A percentile compares a stretch with the other conserved stretches of the same genome.
These are phyloP conservation scores for Strix uralensis DNA, from an alignment of 2,113 vertebrate genomes.

Conservation along the genomic window DNA sequence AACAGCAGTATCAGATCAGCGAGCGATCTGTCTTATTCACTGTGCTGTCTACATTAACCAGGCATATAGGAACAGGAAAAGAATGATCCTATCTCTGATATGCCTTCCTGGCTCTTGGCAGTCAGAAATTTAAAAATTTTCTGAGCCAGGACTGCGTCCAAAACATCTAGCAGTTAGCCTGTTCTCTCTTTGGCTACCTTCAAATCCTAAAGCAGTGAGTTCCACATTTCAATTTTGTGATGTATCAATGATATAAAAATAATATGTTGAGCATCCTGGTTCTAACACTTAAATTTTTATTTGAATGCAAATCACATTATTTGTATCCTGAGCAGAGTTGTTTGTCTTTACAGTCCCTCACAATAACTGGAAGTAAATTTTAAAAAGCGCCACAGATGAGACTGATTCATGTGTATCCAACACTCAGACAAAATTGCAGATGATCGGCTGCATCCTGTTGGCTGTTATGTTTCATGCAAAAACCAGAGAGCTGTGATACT, in stretches of 20 bases:
- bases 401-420: conserved; percentile 2
- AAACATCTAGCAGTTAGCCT: not conserved
- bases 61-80: not conserved
- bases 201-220: not conserved
- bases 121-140: not conserved
- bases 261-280: not conserved
- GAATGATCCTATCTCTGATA: not conserved
- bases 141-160: not conserved
- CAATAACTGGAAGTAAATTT: not conserved
- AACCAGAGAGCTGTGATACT: not conserved
- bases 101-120: not conserved
- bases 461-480: not conserved
- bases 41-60: not conserved
- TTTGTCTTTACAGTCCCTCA: not conserved
- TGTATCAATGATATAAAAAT: not conserved
- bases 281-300: conserved; percentile 18
- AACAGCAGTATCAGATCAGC: not conserved
- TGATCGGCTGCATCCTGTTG: conserved; percentile 11
- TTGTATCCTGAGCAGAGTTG: conserved; percentile 5
- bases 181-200: not conserved
- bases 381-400: not conserved
- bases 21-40: not conserved
- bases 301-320: conserved; percentile 42
- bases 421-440: not conserved
- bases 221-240: not conserved